phyloP scores from a whole-genome alignment of 2,113 vertebrate species.

The Acanthochromis polyacanthus region DNA sequence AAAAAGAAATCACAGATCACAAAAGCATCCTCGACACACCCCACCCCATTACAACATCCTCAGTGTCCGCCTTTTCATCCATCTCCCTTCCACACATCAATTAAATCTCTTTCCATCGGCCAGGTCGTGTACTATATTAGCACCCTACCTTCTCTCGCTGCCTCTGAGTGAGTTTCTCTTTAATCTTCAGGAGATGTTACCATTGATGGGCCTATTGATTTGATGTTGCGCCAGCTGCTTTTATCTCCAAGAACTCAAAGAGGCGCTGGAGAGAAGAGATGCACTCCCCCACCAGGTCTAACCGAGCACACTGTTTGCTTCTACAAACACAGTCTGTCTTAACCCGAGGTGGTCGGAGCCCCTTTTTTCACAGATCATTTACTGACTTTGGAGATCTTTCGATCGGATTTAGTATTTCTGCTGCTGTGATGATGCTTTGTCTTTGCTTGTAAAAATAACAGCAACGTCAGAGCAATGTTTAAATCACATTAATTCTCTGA shows the following conservation, averaged over 20 bases:
- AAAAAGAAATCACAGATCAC: slow-evolving; percentile 35
- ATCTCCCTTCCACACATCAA: slow-evolving; percentile 73
- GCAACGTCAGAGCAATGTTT: no score
- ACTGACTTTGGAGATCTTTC: slow-evolving; percentile 10
- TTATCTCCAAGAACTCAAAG: slow-evolving; percentile 84
- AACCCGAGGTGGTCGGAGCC: slow-evolving; percentile 5
- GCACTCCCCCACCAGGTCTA: slow-evolving; percentile 42
- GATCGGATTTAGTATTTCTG: neutral
- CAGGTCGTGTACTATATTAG: slow-evolving; percentile 72
- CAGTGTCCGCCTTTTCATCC: slow-evolving; percentile 66
- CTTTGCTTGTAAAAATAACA: neutral
- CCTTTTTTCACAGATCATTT: neutral
- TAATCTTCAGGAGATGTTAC: slow-evolving; percentile 86
- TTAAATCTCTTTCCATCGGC: slow-evolving; percentile 75
- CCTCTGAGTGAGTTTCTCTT: slow-evolving; percentile 77
- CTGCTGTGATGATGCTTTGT: neutral
- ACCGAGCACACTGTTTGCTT: neutral
- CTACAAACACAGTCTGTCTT: neutral
- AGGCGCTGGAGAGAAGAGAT: slow-evolving; percentile 41
- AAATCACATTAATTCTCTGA: neutral
- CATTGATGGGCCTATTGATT: slow-evolving; percentile 86
- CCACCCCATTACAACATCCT: slow-evolving; percentile 57
- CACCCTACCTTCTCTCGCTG: slow-evolving; percentile 47
- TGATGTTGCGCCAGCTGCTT: slow-evolving; percentile 82
- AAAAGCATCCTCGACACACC: slow-evolving; percentile 19